Percentiles rank a stretch among this genome's conserved stretches.
These are phyloP conservation scores for Amblyjoppa fuscipennis DNA, from an alignment of 2,888 invertebrate genomes.

Conservation along the genomic window DNA sequence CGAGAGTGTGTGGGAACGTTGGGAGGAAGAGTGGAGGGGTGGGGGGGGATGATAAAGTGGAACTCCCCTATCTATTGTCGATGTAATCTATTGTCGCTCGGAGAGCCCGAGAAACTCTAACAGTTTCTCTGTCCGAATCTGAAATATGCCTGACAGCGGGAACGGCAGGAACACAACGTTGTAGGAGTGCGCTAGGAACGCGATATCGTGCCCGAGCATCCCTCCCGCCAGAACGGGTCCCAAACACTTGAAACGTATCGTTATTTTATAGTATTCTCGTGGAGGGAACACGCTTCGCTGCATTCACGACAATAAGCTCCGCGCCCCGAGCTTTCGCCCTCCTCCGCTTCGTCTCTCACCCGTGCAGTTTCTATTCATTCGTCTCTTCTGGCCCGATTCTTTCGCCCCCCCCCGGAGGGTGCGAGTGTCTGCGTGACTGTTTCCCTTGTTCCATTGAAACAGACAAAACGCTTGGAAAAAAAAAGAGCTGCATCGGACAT, in stretches of 20 bases:
- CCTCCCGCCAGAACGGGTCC: slow-evolving; percentile 21
- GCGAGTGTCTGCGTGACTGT: too few species aligned
- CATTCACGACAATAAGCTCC: slow-evolving; percentile 66
- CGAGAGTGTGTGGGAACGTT: not conserved
- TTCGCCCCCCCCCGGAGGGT: slow-evolving; percentile 1
- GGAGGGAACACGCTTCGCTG: slow-evolving; percentile 63
- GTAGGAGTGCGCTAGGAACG: slow-evolving; percentile 4
- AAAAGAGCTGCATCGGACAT: too few species aligned
- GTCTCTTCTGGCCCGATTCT: slow-evolving; percentile 29
- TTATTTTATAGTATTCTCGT: slow-evolving; percentile 66
- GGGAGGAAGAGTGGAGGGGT: not conserved
- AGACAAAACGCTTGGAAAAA: too few species aligned
- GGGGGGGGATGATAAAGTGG: slow-evolving; percentile 57
- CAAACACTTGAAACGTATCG: slow-evolving; percentile 62
- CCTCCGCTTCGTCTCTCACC: not conserved
- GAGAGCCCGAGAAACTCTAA: slow-evolving; percentile 25
- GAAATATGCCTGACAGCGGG: slow-evolving; percentile 60
- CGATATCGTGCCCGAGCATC: slow-evolving; percentile 25
- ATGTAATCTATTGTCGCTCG: slow-evolving; percentile 28
- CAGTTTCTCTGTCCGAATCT: slow-evolving; percentile 62
- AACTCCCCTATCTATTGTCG: slow-evolving; percentile 59
- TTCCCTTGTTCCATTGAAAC: too few species aligned
- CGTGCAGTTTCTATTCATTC: slow-evolving; percentile 17
- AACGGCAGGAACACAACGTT: not conserved
- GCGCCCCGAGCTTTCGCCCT: slow-evolving; percentile 13